Conservation (phyloP, 2,797 vertebrate genomes). For the Balearica regulorum region DNA sequence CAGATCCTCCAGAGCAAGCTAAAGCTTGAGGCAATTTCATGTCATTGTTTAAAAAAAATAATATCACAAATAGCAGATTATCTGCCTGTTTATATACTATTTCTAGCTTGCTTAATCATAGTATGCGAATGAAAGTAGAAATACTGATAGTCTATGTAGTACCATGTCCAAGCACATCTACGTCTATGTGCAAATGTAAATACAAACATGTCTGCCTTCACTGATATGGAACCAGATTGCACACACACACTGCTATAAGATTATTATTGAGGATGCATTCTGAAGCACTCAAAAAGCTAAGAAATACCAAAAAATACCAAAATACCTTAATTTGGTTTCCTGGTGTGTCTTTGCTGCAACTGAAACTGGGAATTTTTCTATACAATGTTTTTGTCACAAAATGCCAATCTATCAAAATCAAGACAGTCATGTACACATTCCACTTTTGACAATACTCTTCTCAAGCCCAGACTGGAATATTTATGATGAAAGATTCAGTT, state of each 20-base stretch:
- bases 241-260: not conserved
- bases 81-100: not conserved
- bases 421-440: not conserved
- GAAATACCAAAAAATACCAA: not conserved
- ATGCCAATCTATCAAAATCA: not conserved
- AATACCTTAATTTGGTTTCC: not conserved
- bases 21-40: not conserved
- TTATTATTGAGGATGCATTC: not conserved
- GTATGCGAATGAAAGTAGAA: not conserved
- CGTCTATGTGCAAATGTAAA: rapidly evolving
- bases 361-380: not conserved
- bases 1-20: not conserved
- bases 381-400: not conserved
- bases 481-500: not conserved
- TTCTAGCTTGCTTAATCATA: not conserved
- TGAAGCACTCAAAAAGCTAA: not conserved
- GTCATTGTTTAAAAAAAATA: not conserved
- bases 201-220: rapidly evolving
- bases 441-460: not conserved
- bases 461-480: not conserved
- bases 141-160: not conserved
- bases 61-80: not conserved
- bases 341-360: not conserved
- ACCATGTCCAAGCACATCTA: not conserved
- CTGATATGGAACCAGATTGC: not conserved